phyloP scores from a whole-genome alignment of 2,113 vertebrate species.

The Hippotragus niger region DNA sequence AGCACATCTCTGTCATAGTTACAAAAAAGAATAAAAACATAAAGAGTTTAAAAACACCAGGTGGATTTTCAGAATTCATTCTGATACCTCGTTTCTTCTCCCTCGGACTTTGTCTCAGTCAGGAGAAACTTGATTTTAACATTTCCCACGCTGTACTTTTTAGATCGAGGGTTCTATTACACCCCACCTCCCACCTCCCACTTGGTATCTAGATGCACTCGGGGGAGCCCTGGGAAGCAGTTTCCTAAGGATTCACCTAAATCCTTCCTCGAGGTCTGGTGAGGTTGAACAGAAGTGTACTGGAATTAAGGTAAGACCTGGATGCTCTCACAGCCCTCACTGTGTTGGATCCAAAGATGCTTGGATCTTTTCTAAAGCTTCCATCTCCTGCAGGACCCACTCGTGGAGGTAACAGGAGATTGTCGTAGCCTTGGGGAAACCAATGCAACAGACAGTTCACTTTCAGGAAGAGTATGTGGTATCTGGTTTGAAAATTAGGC shows the following conservation, averaged over 20 bases:
- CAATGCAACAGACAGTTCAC: not conserved
- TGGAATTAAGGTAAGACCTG: not conserved
- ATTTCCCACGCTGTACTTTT: not conserved
- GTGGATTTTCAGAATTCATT: not conserved
- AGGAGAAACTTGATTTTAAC: not conserved
- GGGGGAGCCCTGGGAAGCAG: not conserved
- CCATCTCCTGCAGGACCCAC: not conserved
- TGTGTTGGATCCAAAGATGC: not conserved
- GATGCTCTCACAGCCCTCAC: too few species aligned
- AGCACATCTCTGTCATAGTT: constrained; percentile 36
- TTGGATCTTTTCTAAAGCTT: not conserved
- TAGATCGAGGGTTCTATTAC: not conserved
- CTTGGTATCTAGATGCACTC: accelerated
- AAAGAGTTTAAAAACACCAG: constrained; percentile 9
- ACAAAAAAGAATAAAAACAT: constrained; percentile 27
- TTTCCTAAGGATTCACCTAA: not conserved
- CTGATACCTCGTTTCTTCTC: not conserved
- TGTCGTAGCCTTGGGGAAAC: not conserved
- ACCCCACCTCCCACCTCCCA: not conserved
- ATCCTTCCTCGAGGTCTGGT: not conserved
- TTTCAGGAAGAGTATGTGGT: not conserved
- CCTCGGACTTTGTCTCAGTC: not conserved
- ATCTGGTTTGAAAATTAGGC: not conserved
- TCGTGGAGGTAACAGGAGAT: not conserved
- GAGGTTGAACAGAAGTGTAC: not conserved